Evolutionary conservation across 2,888 invertebrate species (phyloP).

Genomic region (Ormyrus pomaceus): DNA sequence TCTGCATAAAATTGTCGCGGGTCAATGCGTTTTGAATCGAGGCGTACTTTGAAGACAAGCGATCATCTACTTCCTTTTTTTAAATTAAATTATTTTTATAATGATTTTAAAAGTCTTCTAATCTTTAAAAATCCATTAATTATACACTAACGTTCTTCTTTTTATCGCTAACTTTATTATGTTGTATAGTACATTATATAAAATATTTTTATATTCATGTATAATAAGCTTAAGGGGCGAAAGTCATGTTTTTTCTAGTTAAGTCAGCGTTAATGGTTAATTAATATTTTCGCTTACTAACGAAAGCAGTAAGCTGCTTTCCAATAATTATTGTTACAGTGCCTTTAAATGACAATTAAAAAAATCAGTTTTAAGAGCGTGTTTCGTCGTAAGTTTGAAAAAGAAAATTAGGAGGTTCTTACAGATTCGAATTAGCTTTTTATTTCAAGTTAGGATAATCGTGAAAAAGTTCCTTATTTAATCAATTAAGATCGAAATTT

Average conservation of each 20-base stretch:
- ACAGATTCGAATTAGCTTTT: conserved; percentile 20
- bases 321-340: conserved; percentile 49
- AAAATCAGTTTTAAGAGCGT: conserved; percentile 37
- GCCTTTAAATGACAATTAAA: conserved; percentile 27
- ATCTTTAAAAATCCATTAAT: conserved; percentile 43
- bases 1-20: conserved; percentile 49
- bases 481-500: too few species aligned
- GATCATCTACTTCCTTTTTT: conserved; percentile 42
- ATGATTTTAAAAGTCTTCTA: conserved; percentile 52
- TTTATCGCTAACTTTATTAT: conserved; percentile 50
- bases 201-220: conserved; percentile 56
- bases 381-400: conserved; percentile 37
- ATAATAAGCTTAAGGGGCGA: conserved; percentile 46
- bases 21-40: conserved; percentile 46
- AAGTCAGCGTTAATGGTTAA: conserved; percentile 44
- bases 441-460: not conserved
- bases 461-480: too few species aligned
- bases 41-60: conserved; percentile 42
- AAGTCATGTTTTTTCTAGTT: conserved; percentile 45
- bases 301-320: conserved; percentile 44
- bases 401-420: conserved; percentile 37
- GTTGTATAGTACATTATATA: conserved; percentile 56
- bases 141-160: conserved; percentile 37
- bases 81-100: conserved; percentile 55
- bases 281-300: conserved; percentile 45